phyloP scores from a whole-genome alignment of 2,113 vertebrate species.

The Machaerirhynchus nigripectus region DNA sequence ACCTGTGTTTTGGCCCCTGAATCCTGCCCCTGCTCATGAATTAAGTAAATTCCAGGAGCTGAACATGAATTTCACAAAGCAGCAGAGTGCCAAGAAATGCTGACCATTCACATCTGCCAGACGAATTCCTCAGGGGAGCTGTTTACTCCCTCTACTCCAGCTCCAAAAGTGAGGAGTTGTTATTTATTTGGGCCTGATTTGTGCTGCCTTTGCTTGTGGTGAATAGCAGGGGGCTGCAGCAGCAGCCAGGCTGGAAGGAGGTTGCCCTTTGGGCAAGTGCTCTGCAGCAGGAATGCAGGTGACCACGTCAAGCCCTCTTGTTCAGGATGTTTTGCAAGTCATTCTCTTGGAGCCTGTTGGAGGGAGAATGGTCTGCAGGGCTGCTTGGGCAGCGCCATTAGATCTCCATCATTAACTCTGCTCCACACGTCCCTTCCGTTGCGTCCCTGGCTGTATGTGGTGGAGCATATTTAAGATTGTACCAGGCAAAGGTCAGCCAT shows the following conservation, averaged over 20 bases:
- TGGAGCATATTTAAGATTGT: neutral
- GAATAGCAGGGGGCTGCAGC: neutral
- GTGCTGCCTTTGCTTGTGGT: neutral
- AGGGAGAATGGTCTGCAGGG: neutral
- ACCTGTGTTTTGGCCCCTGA: neutral
- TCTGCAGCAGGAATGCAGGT: neutral
- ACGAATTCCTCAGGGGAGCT: neutral
- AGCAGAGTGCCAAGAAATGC: slow-evolving; percentile 67
- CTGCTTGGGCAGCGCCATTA: neutral
- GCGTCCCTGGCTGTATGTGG: neutral
- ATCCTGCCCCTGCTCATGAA: slow-evolving; percentile 52
- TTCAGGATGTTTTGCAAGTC: neutral
- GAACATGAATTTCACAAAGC: slow-evolving; percentile 70
- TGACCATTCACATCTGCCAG: slow-evolving; percentile 36
- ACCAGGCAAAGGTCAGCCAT: neutral
- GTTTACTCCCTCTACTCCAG: neutral
- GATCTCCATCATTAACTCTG: neutral
- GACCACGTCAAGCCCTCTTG: neutral
- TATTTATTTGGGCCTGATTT: neutral
- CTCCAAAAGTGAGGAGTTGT: neutral
- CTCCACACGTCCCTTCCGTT: neutral
- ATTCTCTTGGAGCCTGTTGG: neutral
- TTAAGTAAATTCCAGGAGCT: slow-evolving; percentile 67
- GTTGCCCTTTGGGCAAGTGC: neutral
- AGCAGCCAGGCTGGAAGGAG: neutral